Conservation (phyloP, 2,113 vertebrate species). For the Xyrauchen texanus region DNA sequence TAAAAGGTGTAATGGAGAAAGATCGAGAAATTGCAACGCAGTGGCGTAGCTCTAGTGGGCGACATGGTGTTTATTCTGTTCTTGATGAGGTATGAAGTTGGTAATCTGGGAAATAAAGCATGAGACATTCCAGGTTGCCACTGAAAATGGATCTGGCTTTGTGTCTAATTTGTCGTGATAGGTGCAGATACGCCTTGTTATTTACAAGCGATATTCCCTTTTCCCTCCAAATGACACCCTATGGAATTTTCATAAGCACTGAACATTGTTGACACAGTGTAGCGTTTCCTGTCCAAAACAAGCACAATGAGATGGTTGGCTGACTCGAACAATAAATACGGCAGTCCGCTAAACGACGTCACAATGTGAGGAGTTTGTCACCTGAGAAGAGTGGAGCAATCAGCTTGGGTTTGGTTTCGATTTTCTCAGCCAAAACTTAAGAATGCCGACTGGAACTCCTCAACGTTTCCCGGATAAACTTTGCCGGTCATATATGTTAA, state of each 20-base stretch:
- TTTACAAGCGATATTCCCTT: conserved; percentile 35
- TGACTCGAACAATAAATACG: conserved; percentile 73
- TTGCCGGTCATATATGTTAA: conserved; percentile 41
- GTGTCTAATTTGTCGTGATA: neutral
- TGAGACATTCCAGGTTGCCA: conserved; percentile 64
- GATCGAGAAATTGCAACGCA: conserved; percentile 1
- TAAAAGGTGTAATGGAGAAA: neutral
- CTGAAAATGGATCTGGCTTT: conserved; percentile 53
- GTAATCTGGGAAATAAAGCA: conserved; percentile 71
- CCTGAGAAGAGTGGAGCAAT: conserved; percentile 65
- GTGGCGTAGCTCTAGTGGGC: conserved; percentile 4
- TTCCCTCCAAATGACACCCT: conserved; percentile 32
- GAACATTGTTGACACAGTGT: conserved; percentile 49
- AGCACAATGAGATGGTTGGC: conserved; percentile 66
- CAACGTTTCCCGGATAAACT: conserved; percentile 36
- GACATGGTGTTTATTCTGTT: conserved; percentile 67
- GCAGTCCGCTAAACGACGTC: conserved; percentile 59
- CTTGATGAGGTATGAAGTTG: conserved; percentile 73
- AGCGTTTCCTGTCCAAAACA: conserved; percentile 70
- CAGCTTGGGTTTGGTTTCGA: conserved; percentile 58
- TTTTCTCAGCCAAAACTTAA: conserved; percentile 34
- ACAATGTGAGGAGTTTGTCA: conserved; percentile 58
- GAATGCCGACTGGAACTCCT: conserved; percentile 38
- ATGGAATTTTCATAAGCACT: neutral
- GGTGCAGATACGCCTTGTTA: conserved; percentile 31